These are phyloP conservation scores for Myotis brandtii DNA, from an alignment of 2,113 vertebrate species.

Conservation along the genomic window DNA sequence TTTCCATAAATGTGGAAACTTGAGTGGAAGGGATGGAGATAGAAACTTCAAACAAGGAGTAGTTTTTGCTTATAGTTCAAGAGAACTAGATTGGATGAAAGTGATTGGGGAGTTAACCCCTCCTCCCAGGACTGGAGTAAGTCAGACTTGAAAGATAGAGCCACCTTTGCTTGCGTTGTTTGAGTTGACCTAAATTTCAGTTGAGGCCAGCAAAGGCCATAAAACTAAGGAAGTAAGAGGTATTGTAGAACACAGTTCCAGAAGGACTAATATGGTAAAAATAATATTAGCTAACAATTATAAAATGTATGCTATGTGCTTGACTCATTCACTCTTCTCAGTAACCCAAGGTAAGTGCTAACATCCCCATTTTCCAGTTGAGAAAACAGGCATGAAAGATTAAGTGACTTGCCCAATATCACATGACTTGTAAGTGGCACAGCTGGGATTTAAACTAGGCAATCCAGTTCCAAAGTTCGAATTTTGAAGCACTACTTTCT, in stretches of 20 bases:
- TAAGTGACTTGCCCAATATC: background rate
- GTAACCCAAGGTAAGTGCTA: background rate
- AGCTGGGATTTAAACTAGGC: background rate
- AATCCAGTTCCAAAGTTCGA: background rate
- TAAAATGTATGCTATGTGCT: background rate
- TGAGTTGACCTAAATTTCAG: background rate
- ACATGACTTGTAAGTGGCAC: background rate
- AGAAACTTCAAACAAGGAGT: background rate
- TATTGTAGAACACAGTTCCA: background rate
- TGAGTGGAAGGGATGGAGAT: background rate
- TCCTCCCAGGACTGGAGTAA: background rate
- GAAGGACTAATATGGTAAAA: background rate
- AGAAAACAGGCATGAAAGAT: background rate
- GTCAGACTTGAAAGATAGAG: background rate
- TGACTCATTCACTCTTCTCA: constrained; percentile 5
- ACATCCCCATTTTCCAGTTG: background rate
- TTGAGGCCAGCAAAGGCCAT: background rate
- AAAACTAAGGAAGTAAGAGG: background rate
- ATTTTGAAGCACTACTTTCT: background rate
- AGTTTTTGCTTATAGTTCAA: background rate
- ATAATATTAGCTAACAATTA: background rate
- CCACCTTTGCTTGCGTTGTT: background rate
- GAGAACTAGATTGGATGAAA: background rate
- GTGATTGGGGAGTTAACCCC: background rate
- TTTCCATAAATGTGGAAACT: background rate